A percentile compares a stretch with the other conserved stretches of the same genome.
Evolutionary conservation across 2,797 vertebrate species (phyloP).

Genomic region (Lepus townsendii): DNA sequence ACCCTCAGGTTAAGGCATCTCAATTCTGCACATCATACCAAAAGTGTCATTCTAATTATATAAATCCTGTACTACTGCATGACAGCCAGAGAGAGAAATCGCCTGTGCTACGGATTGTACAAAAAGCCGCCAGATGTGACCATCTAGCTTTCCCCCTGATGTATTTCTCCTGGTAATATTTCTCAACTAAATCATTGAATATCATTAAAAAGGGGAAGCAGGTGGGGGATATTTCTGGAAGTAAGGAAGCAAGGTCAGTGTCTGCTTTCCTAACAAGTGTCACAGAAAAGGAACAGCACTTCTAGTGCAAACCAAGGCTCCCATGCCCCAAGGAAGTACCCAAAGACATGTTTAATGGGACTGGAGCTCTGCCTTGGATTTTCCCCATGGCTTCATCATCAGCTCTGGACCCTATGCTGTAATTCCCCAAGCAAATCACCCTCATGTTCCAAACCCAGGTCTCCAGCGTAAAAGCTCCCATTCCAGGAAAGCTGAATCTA

Average conservation of each 20-base stretch:
- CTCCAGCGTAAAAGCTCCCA: not conserved
- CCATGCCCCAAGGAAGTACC: not conserved
- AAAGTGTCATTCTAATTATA: constrained; percentile 40
- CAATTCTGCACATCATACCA: constrained; percentile 41
- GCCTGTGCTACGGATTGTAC: not conserved
- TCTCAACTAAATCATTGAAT: not conserved
- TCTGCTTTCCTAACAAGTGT: not conserved
- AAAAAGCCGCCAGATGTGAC: not conserved
- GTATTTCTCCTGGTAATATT: not conserved
- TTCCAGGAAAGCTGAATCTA: not conserved
- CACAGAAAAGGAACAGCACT: not conserved
- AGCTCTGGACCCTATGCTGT: not conserved
- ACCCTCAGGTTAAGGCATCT: constrained; percentile 45
- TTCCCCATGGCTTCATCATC: not conserved
- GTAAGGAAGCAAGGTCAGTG: not conserved
- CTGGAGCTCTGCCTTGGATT: not conserved
- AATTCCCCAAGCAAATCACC: not conserved
- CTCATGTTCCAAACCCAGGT: not conserved
- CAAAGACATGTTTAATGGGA: not conserved
- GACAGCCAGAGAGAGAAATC: not conserved
- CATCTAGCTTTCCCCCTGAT: not conserved
- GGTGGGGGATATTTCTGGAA: not conserved
- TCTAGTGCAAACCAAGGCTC: not conserved
- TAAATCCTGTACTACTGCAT: not conserved
- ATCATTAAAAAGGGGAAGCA: not conserved